Conservation (phyloP, 2,113 vertebrate genomes). For the Anoplopoma fimbria region DNA sequence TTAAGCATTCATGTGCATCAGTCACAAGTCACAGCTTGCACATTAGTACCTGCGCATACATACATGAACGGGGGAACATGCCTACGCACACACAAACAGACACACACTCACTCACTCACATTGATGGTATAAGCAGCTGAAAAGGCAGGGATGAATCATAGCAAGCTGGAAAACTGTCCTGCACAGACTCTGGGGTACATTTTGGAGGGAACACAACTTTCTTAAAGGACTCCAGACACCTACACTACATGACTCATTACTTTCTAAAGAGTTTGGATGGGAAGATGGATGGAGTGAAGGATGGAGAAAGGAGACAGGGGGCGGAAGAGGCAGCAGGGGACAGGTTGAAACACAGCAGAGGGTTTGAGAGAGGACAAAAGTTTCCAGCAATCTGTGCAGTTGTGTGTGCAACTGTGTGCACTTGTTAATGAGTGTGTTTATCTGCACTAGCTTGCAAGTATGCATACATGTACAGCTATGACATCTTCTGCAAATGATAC, state of each 20-base stretch:
- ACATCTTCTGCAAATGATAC: slow-evolving; percentile 14
- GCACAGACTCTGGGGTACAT: slow-evolving; percentile 46
- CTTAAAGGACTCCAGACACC: slow-evolving; percentile 45
- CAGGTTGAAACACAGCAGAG: slow-evolving; percentile 57
- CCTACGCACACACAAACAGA: neutral
- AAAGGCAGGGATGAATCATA: slow-evolving; percentile 58
- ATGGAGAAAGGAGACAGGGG: slow-evolving; percentile 46
- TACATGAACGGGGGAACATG: neutral
- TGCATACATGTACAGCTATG: slow-evolving; percentile 11
- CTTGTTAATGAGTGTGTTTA: slow-evolving; percentile 4
- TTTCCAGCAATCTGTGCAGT: slow-evolving; percentile 55
- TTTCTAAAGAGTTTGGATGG: slow-evolving; percentile 33
- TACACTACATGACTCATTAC: slow-evolving; percentile 52
- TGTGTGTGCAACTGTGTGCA: slow-evolving; percentile 25
- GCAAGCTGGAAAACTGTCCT: slow-evolving; percentile 41
- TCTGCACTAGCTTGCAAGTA: slow-evolving; percentile 15
- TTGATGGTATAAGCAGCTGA: slow-evolving; percentile 62
- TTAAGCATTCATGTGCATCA: neutral
- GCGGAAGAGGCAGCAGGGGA: slow-evolving; percentile 56
- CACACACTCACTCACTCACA: slow-evolving; percentile 14
- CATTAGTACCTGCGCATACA: neutral
- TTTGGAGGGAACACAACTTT: slow-evolving; percentile 40
- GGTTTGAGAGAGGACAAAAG: slow-evolving; percentile 60
- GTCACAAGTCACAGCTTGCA: neutral
- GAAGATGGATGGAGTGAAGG: slow-evolving; percentile 36